Base-by-base conservation (phyloP, 1,140 invertebrate genomes). In the Paralvinella palmiformis region DNA sequence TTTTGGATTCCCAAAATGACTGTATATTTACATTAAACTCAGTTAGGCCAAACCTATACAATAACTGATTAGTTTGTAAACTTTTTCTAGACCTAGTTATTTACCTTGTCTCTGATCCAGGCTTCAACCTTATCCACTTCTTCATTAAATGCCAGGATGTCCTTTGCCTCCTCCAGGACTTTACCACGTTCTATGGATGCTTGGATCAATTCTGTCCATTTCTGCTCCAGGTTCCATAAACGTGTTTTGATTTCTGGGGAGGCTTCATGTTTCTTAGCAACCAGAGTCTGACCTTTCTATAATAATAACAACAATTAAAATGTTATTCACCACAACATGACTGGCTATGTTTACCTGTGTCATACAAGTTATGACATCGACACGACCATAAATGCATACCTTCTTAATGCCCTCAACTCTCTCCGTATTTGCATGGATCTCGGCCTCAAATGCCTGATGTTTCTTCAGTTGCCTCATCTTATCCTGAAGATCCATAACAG, bases 401-500 rank as follows among this genome's bases (percentile, higher is more conserved):
- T 85, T 84, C 64, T 88, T 86, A 20, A 98, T 90, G 75, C 91
- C 88, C 55, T 89, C 85, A 44, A 99, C 91, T 62, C 90, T 85
- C 13, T 88, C 86, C 66, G 90, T 86, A 82, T 98, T 95, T 10
- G 94, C 92, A 0, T 88, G 83, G 37, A 98, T 83, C 80, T 98
- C 95, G 0, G 94, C 93, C 76, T 97, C 90, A 82, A 98, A 97
- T 0, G 94, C 93, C 82, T 98, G 95, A 79, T 98, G 94, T 77
- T 96, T 96, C 79, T 98, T 92, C n/a, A 98, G 82, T 74, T 94
- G 92, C 81, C 95, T 96, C 73, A 98, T 95, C 82, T 98, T 98
- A 72, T 91, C 93, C 72, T 96, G 90, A 24, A 98, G 82, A 80
- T 97, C 97, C 1, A 89, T 93, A 0, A 91, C 87, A 72, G 97